A percentile compares a stretch with the other conserved stretches of the same genome.
Conservation (phyloP, 1,140 invertebrate species). For the Colletes gigas region DNA sequence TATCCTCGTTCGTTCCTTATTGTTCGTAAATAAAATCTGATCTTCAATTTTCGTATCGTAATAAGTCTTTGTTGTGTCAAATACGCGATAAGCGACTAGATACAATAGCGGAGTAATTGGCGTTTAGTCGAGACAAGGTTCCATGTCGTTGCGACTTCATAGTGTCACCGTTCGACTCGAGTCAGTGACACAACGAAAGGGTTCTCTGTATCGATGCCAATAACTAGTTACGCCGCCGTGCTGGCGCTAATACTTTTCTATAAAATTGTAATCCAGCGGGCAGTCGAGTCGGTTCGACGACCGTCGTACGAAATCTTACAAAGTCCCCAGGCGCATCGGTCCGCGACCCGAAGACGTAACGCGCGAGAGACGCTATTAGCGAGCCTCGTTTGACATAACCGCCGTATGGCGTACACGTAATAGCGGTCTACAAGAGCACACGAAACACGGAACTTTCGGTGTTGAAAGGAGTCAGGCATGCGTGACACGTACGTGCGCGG, state of each 20-base stretch:
- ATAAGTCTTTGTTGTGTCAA: too few relatives aligned
- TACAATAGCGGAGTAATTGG: too few relatives aligned
- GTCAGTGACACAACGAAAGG: too few relatives aligned
- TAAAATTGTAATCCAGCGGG: not conserved
- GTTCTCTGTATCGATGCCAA: too few relatives aligned
- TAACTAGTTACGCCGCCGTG: too few relatives aligned
- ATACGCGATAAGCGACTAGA: too few relatives aligned
- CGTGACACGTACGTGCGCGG: constrained; percentile 5
- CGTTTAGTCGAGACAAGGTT: too few relatives aligned
- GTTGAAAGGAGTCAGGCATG: constrained; percentile 48
- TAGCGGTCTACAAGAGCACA: constrained; percentile 11
- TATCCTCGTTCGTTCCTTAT: not conserved
- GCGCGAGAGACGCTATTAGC: not conserved
- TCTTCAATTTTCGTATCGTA: too few relatives aligned
- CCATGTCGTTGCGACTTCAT: too few relatives aligned
- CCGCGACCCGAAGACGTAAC: not conserved
- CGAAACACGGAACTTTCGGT: constrained; percentile 40
- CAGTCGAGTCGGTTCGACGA: not conserved
- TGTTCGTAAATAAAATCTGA: too few relatives aligned
- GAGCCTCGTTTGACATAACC: constrained; percentile 32
- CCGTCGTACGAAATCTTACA: not conserved
- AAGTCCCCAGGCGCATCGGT: not conserved
- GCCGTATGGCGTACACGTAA: constrained; percentile 22
- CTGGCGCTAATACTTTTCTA: too few relatives aligned
- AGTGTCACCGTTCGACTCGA: too few relatives aligned